Conservation (phyloP, 2,797 vertebrate species). For the Harpagifer antarcticus region DNA sequence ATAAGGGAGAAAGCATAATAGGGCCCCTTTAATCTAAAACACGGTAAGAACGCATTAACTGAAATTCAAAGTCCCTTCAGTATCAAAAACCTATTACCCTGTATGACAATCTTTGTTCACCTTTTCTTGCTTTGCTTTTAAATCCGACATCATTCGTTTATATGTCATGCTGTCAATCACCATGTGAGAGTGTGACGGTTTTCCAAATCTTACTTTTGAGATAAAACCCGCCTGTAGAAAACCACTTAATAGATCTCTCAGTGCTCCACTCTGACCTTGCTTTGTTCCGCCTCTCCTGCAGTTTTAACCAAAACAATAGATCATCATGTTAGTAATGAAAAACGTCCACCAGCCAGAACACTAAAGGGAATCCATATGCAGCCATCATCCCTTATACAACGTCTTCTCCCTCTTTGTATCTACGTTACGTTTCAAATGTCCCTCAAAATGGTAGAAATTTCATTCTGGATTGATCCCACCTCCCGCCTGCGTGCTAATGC, state of each 20-base stretch:
- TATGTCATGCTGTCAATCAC: slow-evolving; percentile 38
- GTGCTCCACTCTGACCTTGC: slow-evolving; percentile 33
- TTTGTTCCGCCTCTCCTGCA: slow-evolving; percentile 37
- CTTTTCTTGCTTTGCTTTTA: background rate
- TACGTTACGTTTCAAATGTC: slow-evolving; percentile 20
- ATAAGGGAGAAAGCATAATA: too few relatives aligned
- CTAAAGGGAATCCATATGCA: slow-evolving; percentile 21
- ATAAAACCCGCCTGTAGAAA: slow-evolving; percentile 31
- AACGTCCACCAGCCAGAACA: background rate
- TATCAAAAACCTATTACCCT: background rate
- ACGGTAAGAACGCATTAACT: slow-evolving; percentile 16
- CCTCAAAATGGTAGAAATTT: slow-evolving; percentile 49
- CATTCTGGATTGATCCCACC: slow-evolving; percentile 39
- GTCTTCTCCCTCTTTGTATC: slow-evolving; percentile 18
- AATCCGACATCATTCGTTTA: slow-evolving; percentile 14
- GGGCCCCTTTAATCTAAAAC: slow-evolving; percentile 25
- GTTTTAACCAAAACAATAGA: slow-evolving; percentile 21
- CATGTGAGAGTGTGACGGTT: background rate
- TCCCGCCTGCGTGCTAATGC: slow-evolving; percentile 54
- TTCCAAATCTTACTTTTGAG: slow-evolving; percentile 7
- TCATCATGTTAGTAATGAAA: background rate
- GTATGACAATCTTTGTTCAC: background rate
- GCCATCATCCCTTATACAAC: slow-evolving; percentile 10
- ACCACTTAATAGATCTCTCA: slow-evolving; percentile 49
- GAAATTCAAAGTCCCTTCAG: background rate